Base-by-base conservation (phyloP, 2,888 invertebrate genomes). In the Calephelis perditalis region DNA sequence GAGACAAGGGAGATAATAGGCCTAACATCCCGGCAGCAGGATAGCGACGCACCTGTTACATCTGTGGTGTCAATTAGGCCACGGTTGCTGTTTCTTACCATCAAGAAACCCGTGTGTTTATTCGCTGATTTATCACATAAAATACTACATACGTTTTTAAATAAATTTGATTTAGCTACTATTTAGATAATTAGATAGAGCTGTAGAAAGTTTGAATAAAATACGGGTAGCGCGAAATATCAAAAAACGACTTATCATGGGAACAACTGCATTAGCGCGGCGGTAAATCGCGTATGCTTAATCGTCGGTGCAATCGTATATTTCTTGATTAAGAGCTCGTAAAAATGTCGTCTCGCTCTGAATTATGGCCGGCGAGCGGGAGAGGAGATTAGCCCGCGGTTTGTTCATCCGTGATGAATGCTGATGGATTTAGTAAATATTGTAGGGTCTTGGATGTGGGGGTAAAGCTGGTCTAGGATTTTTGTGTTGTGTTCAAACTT, bases 311-410 rank as follows among this genome's bases (percentile, higher is more conserved):
- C 83, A 82, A 82, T 82, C 86, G 79, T 84, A 86, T 87, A 87
- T 84, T 85, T 88, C 88, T 88, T 75, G 74, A 75, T 75, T 75
- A 75, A 73, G 72, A 70, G 75, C 78, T 86, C 88, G 86, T 88
- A 87, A 88, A 88, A 86, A 81, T 78, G 87, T 88, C 88, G 75
- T 80, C 82, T 71, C 76, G 62, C 77, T 81, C 79, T 86, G 81
- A 86, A 73, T 81, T 84, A 86, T 78, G 76, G 68, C 66, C 68
- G 63, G 72, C 73, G 74, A 77, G 75, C 71, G 68, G 75, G 78
- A 81, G 75, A 75, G 77, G 73, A 79, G 79, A 81, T 81, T 68
- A 67, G 63, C 62, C 58, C 59, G 65, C 64, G 60, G 62, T 58
- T 62, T 64, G 65, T 54, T 60, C 47, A 35, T 9, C 36, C 45